Conservation (phyloP, 2,797 vertebrate genomes). For the Dicrostonyx torquatus region DNA sequence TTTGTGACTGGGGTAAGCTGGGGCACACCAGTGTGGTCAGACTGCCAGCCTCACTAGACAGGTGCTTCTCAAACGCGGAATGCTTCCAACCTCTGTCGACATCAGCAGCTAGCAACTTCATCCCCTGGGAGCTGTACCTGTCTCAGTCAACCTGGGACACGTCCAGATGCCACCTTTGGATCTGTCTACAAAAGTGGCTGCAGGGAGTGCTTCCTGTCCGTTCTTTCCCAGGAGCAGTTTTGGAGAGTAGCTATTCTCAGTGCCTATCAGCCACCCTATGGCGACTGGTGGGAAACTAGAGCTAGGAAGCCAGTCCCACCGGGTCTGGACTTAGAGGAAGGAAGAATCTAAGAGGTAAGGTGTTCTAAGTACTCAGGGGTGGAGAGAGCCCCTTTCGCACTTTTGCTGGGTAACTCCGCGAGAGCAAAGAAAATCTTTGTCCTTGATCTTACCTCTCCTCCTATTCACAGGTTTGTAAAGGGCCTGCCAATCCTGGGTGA, state of each 20-base stretch:
- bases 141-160: not conserved
- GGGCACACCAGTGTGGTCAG: not conserved
- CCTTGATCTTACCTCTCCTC: not conserved
- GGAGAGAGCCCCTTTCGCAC: not conserved
- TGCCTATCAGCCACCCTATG: not conserved
- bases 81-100: too few species aligned
- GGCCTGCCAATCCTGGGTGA: too few species aligned
- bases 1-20: not conserved
- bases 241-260: not conserved
- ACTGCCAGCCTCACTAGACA: accelerated
- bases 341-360: too few species aligned
- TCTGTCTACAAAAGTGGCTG: accelerated
- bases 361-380: accelerated
- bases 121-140: not conserved
- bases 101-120: not conserved
- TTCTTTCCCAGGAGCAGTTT: not conserved
- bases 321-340: accelerated
- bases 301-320: not conserved
- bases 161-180: not conserved
- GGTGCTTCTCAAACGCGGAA: accelerated
- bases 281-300: not conserved
- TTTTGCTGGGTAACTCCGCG: accelerated
- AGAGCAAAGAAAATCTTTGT: not conserved
- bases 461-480: not conserved
- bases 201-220: not conserved